phyloP scores from a whole-genome alignment of 2,113 vertebrate genomes.

The Lates calcarifer region DNA sequence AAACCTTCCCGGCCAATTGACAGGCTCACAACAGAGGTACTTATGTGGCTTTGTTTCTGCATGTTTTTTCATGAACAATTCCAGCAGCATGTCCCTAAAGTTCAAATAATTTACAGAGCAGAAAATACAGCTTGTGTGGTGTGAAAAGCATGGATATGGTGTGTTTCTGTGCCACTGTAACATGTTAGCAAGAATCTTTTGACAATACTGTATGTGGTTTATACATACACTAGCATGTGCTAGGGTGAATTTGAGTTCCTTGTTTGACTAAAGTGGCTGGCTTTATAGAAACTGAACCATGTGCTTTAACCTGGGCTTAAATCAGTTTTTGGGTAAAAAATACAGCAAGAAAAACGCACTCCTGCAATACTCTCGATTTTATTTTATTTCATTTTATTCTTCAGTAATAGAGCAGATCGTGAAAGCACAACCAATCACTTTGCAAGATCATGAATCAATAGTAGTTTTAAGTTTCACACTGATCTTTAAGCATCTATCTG shows the following conservation, averaged over 20 bases:
- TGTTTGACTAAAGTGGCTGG: no score
- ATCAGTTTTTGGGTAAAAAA: background rate
- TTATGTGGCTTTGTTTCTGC: conserved; percentile 59
- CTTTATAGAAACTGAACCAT: background rate
- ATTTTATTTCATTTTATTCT: no score
- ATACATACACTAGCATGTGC: background rate
- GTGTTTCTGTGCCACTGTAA: background rate
- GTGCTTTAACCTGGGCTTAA: background rate
- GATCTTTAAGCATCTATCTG: background rate
- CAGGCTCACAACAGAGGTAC: conserved; percentile 47
- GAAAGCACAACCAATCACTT: no score
- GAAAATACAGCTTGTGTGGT: conserved; percentile 16
- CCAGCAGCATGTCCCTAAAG: conserved; percentile 36
- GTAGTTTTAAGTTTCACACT: background rate
- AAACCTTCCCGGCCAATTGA: conserved; percentile 42
- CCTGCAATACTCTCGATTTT: background rate
- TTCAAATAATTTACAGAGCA: conserved; percentile 37
- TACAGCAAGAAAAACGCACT: background rate
- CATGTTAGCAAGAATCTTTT: background rate
- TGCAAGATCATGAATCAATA: background rate
- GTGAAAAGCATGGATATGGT: conserved; percentile 6
- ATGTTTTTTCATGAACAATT: conserved; percentile 46
- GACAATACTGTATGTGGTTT: background rate
- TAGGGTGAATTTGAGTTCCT: background rate
- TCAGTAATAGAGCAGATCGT: no score